Conservation (phyloP, 2,888 invertebrate genomes). For the Cancer borealis region DNA sequence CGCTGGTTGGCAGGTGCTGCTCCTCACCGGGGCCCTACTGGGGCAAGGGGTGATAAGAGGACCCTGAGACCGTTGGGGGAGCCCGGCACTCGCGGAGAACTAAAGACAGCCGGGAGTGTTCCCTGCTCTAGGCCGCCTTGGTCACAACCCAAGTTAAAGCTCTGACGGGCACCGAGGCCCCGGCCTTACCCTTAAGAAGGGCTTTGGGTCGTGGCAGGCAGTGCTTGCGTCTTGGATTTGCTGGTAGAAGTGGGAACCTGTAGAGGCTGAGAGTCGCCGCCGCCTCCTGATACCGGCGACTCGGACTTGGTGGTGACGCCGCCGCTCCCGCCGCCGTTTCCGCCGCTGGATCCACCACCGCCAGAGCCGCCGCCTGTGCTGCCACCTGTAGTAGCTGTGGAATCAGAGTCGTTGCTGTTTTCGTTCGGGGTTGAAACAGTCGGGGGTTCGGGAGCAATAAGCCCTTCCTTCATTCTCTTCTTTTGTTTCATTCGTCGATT, state of each 20-base stretch:
- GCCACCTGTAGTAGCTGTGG: constrained; percentile 70
- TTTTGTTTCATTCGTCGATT: constrained; percentile 99
- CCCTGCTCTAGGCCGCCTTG: constrained; percentile 47
- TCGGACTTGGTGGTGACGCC: constrained; percentile 68
- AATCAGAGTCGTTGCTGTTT: constrained; percentile 77
- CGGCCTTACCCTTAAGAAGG: constrained; percentile 72
- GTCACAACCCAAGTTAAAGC: constrained; percentile 66
- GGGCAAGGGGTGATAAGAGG: constrained; percentile 62
- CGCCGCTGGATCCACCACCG: constrained; percentile 27
- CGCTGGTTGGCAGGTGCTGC: constrained; percentile 13
- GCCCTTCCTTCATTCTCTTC: constrained; percentile 96
- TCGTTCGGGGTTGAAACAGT: constrained; percentile 78
- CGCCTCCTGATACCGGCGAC: constrained; percentile 62
- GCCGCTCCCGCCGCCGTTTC: constrained; percentile 56
- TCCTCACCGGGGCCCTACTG: constrained; percentile 15
- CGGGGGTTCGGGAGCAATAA: constrained; percentile 85
- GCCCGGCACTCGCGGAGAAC: constrained; percentile 49
- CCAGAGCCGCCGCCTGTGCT: constrained; percentile 52
- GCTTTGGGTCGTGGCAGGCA: constrained; percentile 76
- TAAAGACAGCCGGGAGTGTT: constrained; percentile 18
- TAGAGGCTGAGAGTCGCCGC: constrained; percentile 61
- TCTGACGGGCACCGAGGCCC: constrained; percentile 62
- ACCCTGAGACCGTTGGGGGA: constrained; percentile 64
- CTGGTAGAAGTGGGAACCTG: constrained; percentile 60
- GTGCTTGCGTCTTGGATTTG: constrained; percentile 76